Conservation (phyloP, 2,888 invertebrate species). For the Meta bourneti region DNA sequence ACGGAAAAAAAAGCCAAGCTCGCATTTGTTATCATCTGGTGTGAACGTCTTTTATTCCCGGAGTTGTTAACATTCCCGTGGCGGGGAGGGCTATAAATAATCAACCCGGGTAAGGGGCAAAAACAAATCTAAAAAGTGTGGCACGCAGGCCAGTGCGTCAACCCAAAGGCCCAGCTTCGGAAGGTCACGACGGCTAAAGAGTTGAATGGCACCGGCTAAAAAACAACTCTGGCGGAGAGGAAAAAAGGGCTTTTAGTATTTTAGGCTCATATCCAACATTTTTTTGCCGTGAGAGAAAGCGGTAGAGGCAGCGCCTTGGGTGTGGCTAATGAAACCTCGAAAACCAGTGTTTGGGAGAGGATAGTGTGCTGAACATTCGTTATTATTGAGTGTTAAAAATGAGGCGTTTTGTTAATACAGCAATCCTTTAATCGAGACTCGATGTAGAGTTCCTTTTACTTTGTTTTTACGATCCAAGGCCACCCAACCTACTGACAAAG, state of each 20-base stretch:
- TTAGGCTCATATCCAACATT: constrained; percentile 58
- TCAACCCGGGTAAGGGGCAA: constrained; percentile 1
- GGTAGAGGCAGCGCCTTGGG: constrained; percentile 3
- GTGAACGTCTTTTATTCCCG: constrained; percentile 3
- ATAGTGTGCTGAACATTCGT: not conserved
- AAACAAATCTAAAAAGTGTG: constrained; percentile 28
- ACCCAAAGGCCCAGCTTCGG: constrained; percentile 36
- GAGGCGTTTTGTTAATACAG: too few relatives aligned
- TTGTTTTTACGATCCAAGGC: too few relatives aligned
- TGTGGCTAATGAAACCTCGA: constrained; percentile 28
- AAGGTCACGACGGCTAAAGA: constrained; percentile 56
- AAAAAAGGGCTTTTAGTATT: constrained; percentile 47
- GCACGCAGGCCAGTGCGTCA: constrained; percentile 54
- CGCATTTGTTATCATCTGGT: constrained; percentile 11
- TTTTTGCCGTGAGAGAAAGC: constrained; percentile 5
- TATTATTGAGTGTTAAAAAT: not conserved
- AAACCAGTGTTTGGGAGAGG: constrained; percentile 1
- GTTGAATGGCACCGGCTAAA: constrained; percentile 55
- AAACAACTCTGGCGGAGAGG: constrained; percentile 23
- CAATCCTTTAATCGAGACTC: too few relatives aligned
- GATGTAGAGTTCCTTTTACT: too few relatives aligned
- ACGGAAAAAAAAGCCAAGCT: not conserved
- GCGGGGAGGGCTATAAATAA: constrained; percentile 49
- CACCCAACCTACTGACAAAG: too few relatives aligned
- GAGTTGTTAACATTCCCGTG: constrained; percentile 12